Percentiles rank a stretch among this genome's conserved stretches.
Evolutionary conservation across 2,888 invertebrate genomes (phyloP).

Genomic region (Thymelicus sylvestris): DNA sequence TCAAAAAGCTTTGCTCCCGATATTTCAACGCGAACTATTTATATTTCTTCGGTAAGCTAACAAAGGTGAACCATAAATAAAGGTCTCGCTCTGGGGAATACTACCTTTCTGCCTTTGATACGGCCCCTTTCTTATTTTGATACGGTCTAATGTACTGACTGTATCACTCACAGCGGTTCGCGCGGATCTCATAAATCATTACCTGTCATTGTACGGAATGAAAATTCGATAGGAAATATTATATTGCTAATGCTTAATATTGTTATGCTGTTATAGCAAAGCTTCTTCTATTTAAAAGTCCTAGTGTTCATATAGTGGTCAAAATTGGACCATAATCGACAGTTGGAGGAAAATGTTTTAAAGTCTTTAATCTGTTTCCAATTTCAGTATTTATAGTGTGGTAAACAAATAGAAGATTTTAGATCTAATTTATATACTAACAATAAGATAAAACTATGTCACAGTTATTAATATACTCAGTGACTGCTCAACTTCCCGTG

Average conservation of each 20-base stretch:
- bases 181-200: conserved; percentile 76
- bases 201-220: conserved; percentile 53
- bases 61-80: conserved; percentile 81
- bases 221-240: conserved; percentile 21
- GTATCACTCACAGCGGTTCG: conserved; percentile 66
- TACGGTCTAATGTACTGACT: conserved; percentile 73
- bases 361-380: too few species aligned
- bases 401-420: too few species aligned
- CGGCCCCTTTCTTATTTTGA: conserved; percentile 81
- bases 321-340: too few species aligned
- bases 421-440: too few species aligned
- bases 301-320: too few species aligned
- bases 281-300: too few species aligned
- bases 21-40: conserved; percentile 82
- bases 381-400: too few species aligned
- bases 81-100: conserved; percentile 68
- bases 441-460: conserved; percentile 17
- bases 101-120: conserved; percentile 81
- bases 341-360: too few species aligned
- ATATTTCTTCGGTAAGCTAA: conserved; percentile 74
- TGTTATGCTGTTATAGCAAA: neutral
- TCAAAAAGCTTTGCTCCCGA: conserved; percentile 72
- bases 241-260: neutral
- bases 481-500: conserved; percentile 4
- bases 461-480: conserved; percentile 6